phyloP scores from a whole-genome alignment of 2,797 vertebrate species.

The Eidolon dupreanum region DNA sequence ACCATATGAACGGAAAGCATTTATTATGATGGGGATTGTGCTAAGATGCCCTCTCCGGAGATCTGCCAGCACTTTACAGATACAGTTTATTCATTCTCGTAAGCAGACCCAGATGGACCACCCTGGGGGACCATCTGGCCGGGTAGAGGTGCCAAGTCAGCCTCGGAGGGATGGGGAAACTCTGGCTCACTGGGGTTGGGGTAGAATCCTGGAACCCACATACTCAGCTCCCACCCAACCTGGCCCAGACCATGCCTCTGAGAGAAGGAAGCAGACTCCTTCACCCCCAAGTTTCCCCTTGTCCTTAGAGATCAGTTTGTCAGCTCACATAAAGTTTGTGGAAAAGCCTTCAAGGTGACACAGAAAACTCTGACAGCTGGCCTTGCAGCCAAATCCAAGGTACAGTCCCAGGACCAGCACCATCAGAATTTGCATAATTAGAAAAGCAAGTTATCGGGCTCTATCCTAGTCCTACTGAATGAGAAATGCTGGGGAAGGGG shows the following conservation, averaged over 20 bases:
- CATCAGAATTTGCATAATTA: neutral
- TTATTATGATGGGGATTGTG: neutral
- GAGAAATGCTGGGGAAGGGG: neutral
- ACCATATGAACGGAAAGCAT: neutral
- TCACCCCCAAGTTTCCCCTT: neutral
- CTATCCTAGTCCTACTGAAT: neutral
- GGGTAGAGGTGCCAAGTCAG: conserved; percentile 41
- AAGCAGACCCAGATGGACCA: conserved; percentile 74
- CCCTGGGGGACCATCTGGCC: conserved; percentile 68
- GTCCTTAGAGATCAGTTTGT: neutral
- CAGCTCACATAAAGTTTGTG: neutral
- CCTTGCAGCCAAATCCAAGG: neutral
- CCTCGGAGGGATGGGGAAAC: neutral
- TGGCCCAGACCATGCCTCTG: neutral
- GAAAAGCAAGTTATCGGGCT: neutral
- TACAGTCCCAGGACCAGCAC: neutral
- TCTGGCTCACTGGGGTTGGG: neutral
- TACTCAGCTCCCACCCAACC: neutral
- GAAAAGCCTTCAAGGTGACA: neutral
- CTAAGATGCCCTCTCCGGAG: conserved; percentile 53
- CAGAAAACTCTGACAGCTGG: neutral
- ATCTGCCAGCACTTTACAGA: conserved; percentile 49
- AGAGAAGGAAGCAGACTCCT: neutral
- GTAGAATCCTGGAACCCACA: neutral
- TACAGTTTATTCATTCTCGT: conserved; percentile 69